Evolutionary conservation across 2,797 vertebrate genomes (phyloP).

Genomic region (Glossophaga mutica): DNA sequence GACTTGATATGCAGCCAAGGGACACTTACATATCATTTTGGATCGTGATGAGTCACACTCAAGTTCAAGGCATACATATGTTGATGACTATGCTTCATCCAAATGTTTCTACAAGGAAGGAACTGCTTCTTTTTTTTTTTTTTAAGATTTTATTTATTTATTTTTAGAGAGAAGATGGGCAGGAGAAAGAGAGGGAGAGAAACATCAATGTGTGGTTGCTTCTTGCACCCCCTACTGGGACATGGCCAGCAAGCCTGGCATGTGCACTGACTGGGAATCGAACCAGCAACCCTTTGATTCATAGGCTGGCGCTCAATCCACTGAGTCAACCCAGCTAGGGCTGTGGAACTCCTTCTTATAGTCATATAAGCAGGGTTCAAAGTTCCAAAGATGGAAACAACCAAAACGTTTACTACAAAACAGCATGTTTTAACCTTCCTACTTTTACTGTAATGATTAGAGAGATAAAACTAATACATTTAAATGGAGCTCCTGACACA

Average conservation of each 20-base stretch:
- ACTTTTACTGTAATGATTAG: background rate
- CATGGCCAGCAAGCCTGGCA: too few species aligned
- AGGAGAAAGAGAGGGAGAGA: too few species aligned
- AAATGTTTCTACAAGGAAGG: slow-evolving; percentile 11
- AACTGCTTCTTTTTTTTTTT: background rate
- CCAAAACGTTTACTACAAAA: background rate
- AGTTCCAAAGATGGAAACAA: background rate
- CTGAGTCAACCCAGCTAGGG: too few species aligned
- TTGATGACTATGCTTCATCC: slow-evolving; percentile 30
- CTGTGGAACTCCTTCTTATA: background rate
- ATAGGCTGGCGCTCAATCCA: too few species aligned
- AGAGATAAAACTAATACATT: background rate
- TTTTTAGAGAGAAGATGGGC: too few species aligned
- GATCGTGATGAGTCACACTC: background rate
- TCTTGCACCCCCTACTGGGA: too few species aligned
- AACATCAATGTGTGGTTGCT: too few species aligned
- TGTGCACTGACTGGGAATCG: too few species aligned
- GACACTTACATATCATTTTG: background rate
- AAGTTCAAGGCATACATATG: slow-evolving; percentile 46
- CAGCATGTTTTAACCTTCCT: background rate
- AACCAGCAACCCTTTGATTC: too few species aligned
- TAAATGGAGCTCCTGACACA: background rate
- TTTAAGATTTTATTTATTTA: too few species aligned
- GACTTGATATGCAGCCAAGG: background rate
- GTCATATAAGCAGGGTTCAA: background rate